Conservation (phyloP, 2,113 vertebrate genomes). For the Esox niger region DNA sequence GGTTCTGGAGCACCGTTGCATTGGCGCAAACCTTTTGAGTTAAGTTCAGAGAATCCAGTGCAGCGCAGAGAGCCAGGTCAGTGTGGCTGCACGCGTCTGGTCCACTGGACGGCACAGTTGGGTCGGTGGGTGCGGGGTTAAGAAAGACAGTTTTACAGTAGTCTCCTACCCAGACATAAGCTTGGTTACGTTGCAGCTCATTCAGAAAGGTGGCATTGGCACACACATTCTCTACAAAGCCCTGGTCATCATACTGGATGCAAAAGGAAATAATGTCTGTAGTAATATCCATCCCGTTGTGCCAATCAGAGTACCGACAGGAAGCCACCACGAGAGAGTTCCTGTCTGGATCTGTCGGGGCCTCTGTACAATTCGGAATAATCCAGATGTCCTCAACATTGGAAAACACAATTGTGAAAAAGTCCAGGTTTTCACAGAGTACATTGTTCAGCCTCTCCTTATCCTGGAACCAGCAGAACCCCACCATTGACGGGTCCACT, state of each 20-base stretch:
- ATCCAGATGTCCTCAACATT: slow-evolving; percentile 55
- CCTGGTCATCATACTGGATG: slow-evolving; percentile 52
- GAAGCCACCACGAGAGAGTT: slow-evolving; percentile 6
- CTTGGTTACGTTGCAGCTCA: slow-evolving; percentile 38
- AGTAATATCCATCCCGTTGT: slow-evolving; percentile 36
- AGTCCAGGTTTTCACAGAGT: slow-evolving; percentile 62
- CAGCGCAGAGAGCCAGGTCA: slow-evolving; percentile 69
- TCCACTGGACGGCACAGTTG: slow-evolving; percentile 25
- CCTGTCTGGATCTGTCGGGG: not conserved
- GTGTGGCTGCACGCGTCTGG: slow-evolving; percentile 69
- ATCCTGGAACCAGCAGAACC: slow-evolving; percentile 70
- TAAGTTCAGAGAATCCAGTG: slow-evolving; percentile 69
- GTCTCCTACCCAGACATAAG: slow-evolving; percentile 59
- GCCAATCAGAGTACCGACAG: slow-evolving; percentile 70
- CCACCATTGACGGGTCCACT: slow-evolving; percentile 48
- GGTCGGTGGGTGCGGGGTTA: not conserved
- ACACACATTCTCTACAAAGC: slow-evolving; percentile 64
- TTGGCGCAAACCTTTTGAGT: slow-evolving; percentile 69
- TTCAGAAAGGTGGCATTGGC: slow-evolving; percentile 58
- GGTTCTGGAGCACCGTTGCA: slow-evolving; percentile 59
- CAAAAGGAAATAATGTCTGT: slow-evolving; percentile 58
- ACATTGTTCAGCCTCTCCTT: slow-evolving; percentile 41
- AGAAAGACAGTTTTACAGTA: slow-evolving; percentile 58
- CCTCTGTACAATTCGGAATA: slow-evolving; percentile 61
- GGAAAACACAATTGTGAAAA: slow-evolving; percentile 65